Evolutionary conservation across 2,797 vertebrate genomes (phyloP).

Genomic region (Okamejei kenojei): DNA sequence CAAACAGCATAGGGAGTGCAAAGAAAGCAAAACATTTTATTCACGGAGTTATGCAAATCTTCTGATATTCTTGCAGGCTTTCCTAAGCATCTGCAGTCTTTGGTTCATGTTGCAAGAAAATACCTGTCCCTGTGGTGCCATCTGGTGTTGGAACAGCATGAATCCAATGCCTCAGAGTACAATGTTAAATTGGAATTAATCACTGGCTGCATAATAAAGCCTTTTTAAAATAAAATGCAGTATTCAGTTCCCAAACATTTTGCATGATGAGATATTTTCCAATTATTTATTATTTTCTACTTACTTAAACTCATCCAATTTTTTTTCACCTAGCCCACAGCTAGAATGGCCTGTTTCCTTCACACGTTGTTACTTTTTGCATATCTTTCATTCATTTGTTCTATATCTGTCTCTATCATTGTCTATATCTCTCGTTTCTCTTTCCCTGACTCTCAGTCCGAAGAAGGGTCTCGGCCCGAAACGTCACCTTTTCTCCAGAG

Average conservation of each 20-base stretch:
- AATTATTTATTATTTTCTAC: background rate
- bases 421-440: too few relatives aligned
- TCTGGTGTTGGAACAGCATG: background rate
- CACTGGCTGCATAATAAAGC: background rate
- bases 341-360: too few relatives aligned
- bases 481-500: too few relatives aligned
- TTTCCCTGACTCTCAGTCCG: too few relatives aligned
- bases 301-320: background rate
- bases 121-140: slow-evolving; percentile 5
- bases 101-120: background rate
- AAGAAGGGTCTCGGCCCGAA: too few relatives aligned
- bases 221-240: background rate
- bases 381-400: too few relatives aligned
- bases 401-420: too few relatives aligned
- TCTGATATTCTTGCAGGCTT: background rate
- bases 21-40: background rate
- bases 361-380: too few relatives aligned
- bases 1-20: too few relatives aligned
- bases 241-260: background rate
- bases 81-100: background rate
- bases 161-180: background rate
- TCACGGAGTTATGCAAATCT: background rate
- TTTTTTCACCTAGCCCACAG: background rate
- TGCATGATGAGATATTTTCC: background rate
- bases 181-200: background rate